Evolutionary conservation across 2,888 invertebrate genomes (phyloP), one percentile per base, ranked within the genome.

Genomic region (Drosophila monieri): DNA sequence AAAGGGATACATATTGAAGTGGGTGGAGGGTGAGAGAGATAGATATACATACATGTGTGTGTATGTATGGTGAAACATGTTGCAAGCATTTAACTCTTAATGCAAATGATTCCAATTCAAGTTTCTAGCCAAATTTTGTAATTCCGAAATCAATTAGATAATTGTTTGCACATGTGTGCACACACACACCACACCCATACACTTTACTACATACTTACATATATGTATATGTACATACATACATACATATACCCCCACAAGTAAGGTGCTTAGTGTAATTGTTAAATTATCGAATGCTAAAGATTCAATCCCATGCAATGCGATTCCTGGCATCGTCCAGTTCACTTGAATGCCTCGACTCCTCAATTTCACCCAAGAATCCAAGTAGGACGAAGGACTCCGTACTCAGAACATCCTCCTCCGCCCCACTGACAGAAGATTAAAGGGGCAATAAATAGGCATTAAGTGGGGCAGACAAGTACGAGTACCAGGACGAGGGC

Each of bases 371-470:
- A 25, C 6, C 14, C 47, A 27, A 27, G 27, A 27, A 2, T 9
- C 27, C 27, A 27, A 27, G 27, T 23, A 23, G 37, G 41, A 27
- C 21, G 27, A 15, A 47, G 37, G n/a, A n/a, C 35, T 10, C 37
- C 37, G n/a, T 14, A n/a, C 14, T 6, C 6, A 5, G 27, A 27
- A 27, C 18, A 12, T n/a, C 35, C 1, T 8, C 14, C 14, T 39
- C 23, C 46, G 44, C 8, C n/a, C 15, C 39, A 32, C 55, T 27
- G 58, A 47, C n/a, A 65, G 53, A 59, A 71, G 78, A 85, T 83
- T 87, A 87, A 87, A 61, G 79, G 77, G 85, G 85, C 81, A 83
- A 81, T 81, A 85, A 87, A 83, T 87, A 85, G 87, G 87, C 85
- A 87, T 87, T 87, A 83, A 81, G 85, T 85, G 77, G 87, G 81